These are phyloP conservation scores for Tonatia bakeri DNA, from an alignment of 2,113 vertebrate genomes.

Conservation along the genomic window DNA sequence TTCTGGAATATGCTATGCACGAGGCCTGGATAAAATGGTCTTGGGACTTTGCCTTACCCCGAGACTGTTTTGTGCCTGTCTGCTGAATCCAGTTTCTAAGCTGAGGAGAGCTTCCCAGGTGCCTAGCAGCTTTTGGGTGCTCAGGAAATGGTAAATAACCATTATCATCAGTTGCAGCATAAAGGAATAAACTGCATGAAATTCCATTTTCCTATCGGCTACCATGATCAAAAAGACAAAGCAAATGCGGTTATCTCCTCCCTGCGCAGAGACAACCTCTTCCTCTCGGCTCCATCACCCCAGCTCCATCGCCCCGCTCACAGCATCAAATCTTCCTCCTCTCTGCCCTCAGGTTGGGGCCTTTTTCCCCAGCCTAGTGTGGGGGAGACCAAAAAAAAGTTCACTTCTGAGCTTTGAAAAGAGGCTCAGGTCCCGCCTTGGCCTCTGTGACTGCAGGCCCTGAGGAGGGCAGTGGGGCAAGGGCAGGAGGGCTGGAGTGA, in stretches of 20 bases:
- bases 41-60: not conserved
- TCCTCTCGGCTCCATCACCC: not conserved
- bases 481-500: not conserved
- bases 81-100: not conserved
- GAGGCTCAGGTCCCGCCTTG: not conserved
- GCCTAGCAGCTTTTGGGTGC: not conserved
- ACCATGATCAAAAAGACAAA: slow-evolving; percentile 53
- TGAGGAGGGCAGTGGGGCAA: not conserved
- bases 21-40: not conserved
- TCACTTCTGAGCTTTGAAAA: not conserved
- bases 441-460: not conserved
- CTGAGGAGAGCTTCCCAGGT: not conserved
- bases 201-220: slow-evolving; percentile 50
- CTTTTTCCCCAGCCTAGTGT: not conserved
- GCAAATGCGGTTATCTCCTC: slow-evolving; percentile 52
- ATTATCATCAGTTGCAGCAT: not conserved
- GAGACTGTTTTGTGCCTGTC: not conserved
- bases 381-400: not conserved
- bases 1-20: not conserved
- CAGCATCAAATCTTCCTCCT: not conserved
- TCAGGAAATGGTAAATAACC: slow-evolving; percentile 8
- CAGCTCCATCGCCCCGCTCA: not conserved
- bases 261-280: slow-evolving; percentile 18
- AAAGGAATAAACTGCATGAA: slow-evolving; percentile 46
- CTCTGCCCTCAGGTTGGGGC: not conserved